phyloP scores from a whole-genome alignment of 1,140 invertebrate species.

The Drosophila ambigua region DNA sequence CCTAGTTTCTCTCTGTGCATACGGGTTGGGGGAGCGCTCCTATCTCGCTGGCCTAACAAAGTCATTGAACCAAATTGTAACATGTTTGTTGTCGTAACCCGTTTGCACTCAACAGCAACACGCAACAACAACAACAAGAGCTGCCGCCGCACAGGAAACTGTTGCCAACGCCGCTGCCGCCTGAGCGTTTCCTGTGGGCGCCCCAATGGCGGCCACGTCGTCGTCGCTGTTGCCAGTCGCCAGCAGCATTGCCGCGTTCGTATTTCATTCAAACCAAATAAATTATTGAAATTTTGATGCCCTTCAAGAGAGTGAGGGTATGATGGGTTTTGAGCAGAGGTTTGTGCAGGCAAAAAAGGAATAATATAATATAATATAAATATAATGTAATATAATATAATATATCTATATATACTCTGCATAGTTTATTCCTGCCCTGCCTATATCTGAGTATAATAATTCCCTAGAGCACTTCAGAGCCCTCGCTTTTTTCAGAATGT shows the following conservation, averaged over 20 bases:
- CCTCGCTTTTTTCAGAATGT: too few relatives aligned
- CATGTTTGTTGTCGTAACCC: slow-evolving; percentile 79
- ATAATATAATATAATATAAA: too few relatives aligned
- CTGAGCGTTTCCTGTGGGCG: slow-evolving; percentile 77
- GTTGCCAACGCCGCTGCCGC: slow-evolving; percentile 66
- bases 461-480: too few relatives aligned
- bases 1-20: slow-evolving; percentile 23
- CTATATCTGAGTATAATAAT: too few relatives aligned
- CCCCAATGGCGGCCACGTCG: slow-evolving; percentile 72
- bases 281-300: slow-evolving; percentile 74
- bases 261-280: slow-evolving; percentile 81
- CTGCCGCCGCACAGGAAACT: slow-evolving; percentile 66
- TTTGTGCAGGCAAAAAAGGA: too few relatives aligned
- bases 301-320: too few relatives aligned
- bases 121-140: slow-evolving; percentile 42
- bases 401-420: too few relatives aligned
- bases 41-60: slow-evolving; percentile 71
- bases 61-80: slow-evolving; percentile 81
- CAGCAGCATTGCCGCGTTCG: slow-evolving; percentile 39
- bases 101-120: slow-evolving; percentile 67
- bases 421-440: too few relatives aligned
- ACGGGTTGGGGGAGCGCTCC: neutral
- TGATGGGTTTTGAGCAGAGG: too few relatives aligned
- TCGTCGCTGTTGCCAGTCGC: slow-evolving; percentile 18
- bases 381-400: too few relatives aligned